Percentiles rank a stretch among this genome's conserved stretches.
phyloP scores from a whole-genome alignment of 2,888 invertebrate genomes.

The Heliconius ismenius region DNA sequence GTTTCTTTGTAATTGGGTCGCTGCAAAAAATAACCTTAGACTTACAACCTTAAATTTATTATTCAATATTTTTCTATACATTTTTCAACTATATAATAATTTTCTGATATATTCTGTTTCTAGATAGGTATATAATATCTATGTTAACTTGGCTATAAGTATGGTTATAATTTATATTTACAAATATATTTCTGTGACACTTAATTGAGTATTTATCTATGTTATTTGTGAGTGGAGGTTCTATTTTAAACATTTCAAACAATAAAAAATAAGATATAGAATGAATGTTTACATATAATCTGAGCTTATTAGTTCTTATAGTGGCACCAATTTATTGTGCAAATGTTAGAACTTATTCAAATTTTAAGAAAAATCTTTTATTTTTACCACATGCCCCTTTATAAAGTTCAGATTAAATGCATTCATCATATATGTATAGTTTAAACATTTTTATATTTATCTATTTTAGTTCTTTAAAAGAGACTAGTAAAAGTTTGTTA shows the following conservation, averaged over 20 bases:
- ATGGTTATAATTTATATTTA: constrained; percentile 63
- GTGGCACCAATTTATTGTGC: not conserved
- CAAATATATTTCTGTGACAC: constrained; percentile 57
- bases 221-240: constrained; percentile 23
- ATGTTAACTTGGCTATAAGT: constrained; percentile 39
- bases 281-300: not conserved
- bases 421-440: not conserved
- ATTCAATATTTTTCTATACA: constrained; percentile 1
- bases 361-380: not conserved
- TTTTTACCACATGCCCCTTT: not conserved
- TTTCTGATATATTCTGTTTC: constrained; percentile 1
- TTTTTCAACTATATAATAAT: not conserved
- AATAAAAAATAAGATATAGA: not conserved
- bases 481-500: constrained; percentile 26
- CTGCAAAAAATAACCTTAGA: not conserved
- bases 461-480: constrained; percentile 3
- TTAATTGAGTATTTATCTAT: constrained; percentile 59
- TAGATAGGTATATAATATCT: constrained; percentile 28
- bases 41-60: not conserved
- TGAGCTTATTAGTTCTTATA: not conserved
- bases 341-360: not conserved
- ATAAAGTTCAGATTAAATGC: constrained; percentile 1
- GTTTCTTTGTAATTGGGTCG: not conserved
- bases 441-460: constrained; percentile 4
- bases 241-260: not conserved